These are phyloP conservation scores for Cataglyphis cursor DNA, from an alignment of 2,888 invertebrate genomes.

Conservation along the genomic window DNA sequence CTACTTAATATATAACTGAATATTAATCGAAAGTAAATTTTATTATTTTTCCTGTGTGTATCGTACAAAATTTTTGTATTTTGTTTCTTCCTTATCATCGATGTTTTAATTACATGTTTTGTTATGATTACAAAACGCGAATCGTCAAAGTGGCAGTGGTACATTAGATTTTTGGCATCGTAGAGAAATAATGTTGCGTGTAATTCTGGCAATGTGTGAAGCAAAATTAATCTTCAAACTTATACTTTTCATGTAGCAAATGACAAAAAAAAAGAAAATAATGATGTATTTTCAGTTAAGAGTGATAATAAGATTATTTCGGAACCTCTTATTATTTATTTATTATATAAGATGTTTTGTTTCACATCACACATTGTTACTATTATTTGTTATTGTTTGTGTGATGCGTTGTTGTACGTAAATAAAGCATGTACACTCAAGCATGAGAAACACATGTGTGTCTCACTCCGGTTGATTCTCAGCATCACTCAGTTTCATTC, in stretches of 20 bases:
- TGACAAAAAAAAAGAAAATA: neutral
- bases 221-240: slow-evolving; percentile 21
- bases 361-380: slow-evolving; percentile 57
- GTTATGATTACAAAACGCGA: slow-evolving; percentile 42
- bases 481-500: slow-evolving; percentile 59
- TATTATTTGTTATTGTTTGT: slow-evolving; percentile 56
- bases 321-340: neutral
- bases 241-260: neutral
- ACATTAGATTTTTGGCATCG: slow-evolving; percentile 61
- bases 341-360: slow-evolving; percentile 35
- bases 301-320: neutral
- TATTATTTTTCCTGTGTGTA: neutral
- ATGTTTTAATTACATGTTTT: neutral
- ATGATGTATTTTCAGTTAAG: slow-evolving; percentile 8
- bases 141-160: slow-evolving; percentile 74
- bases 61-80: neutral
- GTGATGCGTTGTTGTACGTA: slow-evolving; percentile 40
- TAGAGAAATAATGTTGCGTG: slow-evolving; percentile 61
- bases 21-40: neutral
- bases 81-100: neutral
- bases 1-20: neutral
- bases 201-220: slow-evolving; percentile 58
- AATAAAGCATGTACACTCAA: slow-evolving; percentile 73
- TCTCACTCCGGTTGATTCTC: slow-evolving; percentile 66
- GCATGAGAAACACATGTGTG: slow-evolving; percentile 67